A percentile compares a stretch with the other conserved stretches of the same genome.
Conservation (phyloP, 2,888 invertebrate genomes). For the Chaitophorus viminalis region DNA sequence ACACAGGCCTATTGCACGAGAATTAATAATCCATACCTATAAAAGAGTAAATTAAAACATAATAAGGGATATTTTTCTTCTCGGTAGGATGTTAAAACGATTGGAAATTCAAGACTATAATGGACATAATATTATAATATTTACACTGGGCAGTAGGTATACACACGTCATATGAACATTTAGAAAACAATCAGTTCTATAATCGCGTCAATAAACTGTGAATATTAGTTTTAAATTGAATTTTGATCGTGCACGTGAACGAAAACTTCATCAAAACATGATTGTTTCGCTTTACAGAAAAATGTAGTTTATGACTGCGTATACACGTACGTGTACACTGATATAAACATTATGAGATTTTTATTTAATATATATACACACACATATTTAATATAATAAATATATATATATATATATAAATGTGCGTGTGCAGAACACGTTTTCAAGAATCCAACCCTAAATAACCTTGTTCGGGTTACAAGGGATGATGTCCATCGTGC, state of each 20-base stretch:
- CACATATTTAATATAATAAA: background rate
- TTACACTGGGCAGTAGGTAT: too few relatives aligned
- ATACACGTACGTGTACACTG: too few relatives aligned
- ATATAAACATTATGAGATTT: too few relatives aligned
- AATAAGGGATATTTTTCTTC: background rate
- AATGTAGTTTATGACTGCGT: too few relatives aligned
- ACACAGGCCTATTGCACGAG: background rate
- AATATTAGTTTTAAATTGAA: too few relatives aligned
- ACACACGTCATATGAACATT: too few relatives aligned
- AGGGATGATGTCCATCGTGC: background rate
- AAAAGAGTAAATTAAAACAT: background rate
- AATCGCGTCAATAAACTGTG: too few relatives aligned
- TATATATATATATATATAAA: background rate
- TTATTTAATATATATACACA: too few relatives aligned
- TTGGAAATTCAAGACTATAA: background rate
- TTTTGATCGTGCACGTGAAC: too few relatives aligned
- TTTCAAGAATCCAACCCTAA: conserved; percentile 12
- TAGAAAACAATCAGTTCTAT: too few relatives aligned
- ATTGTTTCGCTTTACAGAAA: too few relatives aligned
- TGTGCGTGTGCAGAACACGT: background rate
- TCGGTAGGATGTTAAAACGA: background rate
- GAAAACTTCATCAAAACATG: too few relatives aligned
- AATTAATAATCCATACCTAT: background rate
- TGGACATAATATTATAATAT: background rate
- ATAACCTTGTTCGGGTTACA: background rate